Conservation (phyloP, 1,140 invertebrate genomes). For the Apis laboriosa region DNA sequence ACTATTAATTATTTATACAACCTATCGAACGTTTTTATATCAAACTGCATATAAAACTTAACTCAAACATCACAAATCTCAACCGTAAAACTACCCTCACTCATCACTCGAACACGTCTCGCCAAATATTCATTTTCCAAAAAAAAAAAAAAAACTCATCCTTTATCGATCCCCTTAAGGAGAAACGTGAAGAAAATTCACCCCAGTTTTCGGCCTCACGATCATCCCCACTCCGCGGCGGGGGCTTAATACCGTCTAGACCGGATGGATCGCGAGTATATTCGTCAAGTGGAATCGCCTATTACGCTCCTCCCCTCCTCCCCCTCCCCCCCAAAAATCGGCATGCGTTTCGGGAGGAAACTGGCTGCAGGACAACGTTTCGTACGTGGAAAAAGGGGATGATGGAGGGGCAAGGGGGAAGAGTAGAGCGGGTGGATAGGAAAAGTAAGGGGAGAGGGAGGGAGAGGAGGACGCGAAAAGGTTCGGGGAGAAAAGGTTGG, state of each 20-base stretch:
- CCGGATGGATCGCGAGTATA: constrained; percentile 69
- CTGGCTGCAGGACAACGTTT: constrained; percentile 45
- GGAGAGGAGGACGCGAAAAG: constrained; percentile 12
- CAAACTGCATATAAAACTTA: no score
- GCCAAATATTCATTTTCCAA: no score
- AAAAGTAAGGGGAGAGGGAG: background rate
- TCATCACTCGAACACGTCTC: no score
- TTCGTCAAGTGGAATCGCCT: constrained; percentile 74
- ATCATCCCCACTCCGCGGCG: constrained; percentile 56
- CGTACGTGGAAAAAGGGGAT: background rate
- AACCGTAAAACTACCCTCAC: no score
- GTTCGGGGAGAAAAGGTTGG: constrained; percentile 68
- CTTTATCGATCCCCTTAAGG: constrained; percentile 26
- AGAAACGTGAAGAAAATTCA: background rate
- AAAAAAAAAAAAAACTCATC: background rate
- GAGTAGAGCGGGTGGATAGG: background rate
- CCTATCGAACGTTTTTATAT: no score
- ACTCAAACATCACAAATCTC: no score
- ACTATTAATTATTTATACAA: no score
- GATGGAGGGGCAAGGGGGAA: background rate
- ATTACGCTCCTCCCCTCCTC: constrained; percentile 59
- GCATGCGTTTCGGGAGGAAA: constrained; percentile 67
- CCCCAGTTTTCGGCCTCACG: constrained; percentile 18
- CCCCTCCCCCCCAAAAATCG: constrained; percentile 58
- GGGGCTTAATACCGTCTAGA: constrained; percentile 72